Base-by-base conservation (phyloP, 2,113 vertebrate species). In the Cyanoderma ruficeps region DNA sequence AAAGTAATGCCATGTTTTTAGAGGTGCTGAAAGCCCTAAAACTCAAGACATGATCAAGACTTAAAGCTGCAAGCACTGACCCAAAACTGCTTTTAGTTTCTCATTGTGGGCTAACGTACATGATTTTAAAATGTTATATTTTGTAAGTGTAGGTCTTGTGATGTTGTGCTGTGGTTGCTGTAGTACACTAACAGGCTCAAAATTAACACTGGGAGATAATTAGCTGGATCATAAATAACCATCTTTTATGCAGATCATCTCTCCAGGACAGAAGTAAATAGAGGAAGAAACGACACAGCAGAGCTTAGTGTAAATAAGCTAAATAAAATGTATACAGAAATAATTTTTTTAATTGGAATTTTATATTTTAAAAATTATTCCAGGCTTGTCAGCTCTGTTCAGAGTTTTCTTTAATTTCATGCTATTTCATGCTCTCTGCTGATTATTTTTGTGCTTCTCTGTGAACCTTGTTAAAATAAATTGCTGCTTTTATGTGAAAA, bases 401-500 rank as follows among this genome's bases (percentile, higher is more conserved):
- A 71, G 68, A 37, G 31, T 90, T 93, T 92, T 74, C 57, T 91
- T 90, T 89, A 85, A 91, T 92, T 93, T 95, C 71, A 57, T 85
- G 49, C 80, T 94, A 65, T 93, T 96, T 94, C 46, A 68, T 89
- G 87, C 78, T 69, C 33, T 83, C 63, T 85, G 65, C 35, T 94
- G 93, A 94, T 97, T 90, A 89, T 93, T 92, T 93, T 87, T 94
- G 44, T 63, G 41, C 87, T 55, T 83, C 70, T 72, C 16, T 87
- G 81, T 95, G 71, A 95, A 87, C 70, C 75, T 90, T 90, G 82
- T 94, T 96, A 93, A 96, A 96, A 90, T 91, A 94, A 93, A 94
- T 97, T 72, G 67, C 82, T 72, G 69, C 80, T 96, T 95, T 91
- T 95, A 94, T 91, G 74, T 87, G 88, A 87, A 94, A 84, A 92